phyloP scores from a whole-genome alignment of 2,888 invertebrate genomes.

The Lordiphosa andalusiaca region DNA sequence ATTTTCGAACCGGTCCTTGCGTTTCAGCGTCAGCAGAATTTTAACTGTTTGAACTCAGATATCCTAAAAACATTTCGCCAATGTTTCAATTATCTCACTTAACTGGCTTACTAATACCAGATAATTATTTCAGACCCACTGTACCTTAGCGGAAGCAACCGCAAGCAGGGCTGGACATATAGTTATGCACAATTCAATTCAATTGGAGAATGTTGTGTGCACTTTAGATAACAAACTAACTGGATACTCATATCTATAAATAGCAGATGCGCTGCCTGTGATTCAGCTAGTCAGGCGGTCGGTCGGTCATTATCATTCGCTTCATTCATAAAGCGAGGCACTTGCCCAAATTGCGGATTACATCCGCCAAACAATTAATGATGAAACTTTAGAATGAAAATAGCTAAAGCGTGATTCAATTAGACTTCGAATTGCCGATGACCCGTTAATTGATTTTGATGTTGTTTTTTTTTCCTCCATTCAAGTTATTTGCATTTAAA shows the following conservation, averaged over 20 bases:
- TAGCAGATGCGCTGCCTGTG: constrained; percentile 44
- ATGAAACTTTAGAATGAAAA: constrained; percentile 33
- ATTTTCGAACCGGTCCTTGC: too few relatives aligned
- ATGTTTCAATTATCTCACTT: too few relatives aligned
- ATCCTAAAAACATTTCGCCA: too few relatives aligned
- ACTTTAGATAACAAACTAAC: constrained; percentile 62
- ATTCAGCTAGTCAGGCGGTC: constrained; percentile 42
- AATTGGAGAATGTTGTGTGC: constrained; percentile 39
- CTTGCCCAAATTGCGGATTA: constrained; percentile 41
- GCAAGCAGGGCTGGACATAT: constrained; percentile 43
- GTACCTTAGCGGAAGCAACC: constrained; percentile 27
- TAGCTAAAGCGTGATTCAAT: constrained; percentile 69
- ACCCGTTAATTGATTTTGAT: constrained; percentile 61
- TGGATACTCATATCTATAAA: constrained; percentile 58
- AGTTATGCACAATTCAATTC: constrained; percentile 37
- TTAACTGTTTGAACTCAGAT: too few relatives aligned
- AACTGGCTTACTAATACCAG: too few relatives aligned
- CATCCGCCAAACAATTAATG: constrained; percentile 56
- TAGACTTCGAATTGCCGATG: constrained; percentile 58
- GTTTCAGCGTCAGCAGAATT: too few relatives aligned
- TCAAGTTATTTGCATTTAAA: constrained; percentile 68
- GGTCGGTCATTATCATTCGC: constrained; percentile 45
- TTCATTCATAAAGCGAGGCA: constrained; percentile 58
- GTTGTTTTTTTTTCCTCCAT: constrained; percentile 20
- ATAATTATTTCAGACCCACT: too few relatives aligned